Evolutionary conservation across 1,140 invertebrate genomes (phyloP), one percentile per base, ranked within the genome.

Genomic region (Drosophila mauritiana): DNA sequence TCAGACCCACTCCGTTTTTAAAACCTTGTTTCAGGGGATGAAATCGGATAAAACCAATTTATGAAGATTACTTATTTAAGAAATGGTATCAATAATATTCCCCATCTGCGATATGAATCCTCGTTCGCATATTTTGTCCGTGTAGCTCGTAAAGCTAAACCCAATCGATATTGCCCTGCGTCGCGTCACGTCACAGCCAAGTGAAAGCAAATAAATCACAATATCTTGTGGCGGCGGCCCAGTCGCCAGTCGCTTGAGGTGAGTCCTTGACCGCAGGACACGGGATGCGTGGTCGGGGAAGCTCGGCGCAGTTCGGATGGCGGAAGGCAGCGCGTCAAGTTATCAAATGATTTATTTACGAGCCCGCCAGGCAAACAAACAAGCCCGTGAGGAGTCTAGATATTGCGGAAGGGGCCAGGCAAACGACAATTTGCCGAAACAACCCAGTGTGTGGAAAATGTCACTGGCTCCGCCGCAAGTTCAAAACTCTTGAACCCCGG

Each of bases 271-370:
- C 82, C 82, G 79, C 57, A 52, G 52, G 31, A 46, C 55, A 57
- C 40, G 15, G 46, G 46, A 54, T 49, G 52, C 55, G 15, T 62
- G 52, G 52, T 42, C 2, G 49, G 31, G 3, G 51, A 39, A 39
- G 7, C 10, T 31, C 7, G 63, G 51, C 45, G 31, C 11, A 43
- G 61, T 73, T 52, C 78, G 68, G 58, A 56, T 56, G 57, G 65
- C 79, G 65, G 59, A 64, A 43, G 59, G 46, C 59, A 52, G 46
- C 64, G 83, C 82, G 83, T 89, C 83, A 88, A 89, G 83, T 89
- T 88, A 88, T 88, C 83, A 88, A 88, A 88, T 88, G 83, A 88
- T 89, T 88, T 88, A 88, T 88, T 88, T 88, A 88, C 83, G 79
- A 89, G 69, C 76, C 83, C 83, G 79, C 55, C 65, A 79, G 83